phyloP scores from a whole-genome alignment of 2,797 vertebrate genomes.

The Oryzias dopingdopingensis region DNA sequence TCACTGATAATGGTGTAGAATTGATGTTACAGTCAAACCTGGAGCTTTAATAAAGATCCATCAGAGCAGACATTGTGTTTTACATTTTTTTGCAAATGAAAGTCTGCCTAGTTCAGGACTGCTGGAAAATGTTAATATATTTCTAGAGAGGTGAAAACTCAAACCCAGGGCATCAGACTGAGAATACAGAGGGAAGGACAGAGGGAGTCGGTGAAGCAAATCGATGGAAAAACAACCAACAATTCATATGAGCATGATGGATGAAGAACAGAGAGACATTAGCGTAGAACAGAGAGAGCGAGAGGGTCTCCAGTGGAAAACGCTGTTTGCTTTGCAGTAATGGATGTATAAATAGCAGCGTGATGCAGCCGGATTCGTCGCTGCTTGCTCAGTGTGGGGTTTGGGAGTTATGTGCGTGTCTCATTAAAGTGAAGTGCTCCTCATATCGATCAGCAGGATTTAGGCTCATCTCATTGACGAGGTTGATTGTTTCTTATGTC shows the following conservation, averaged over 20 bases:
- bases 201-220: slow-evolving; percentile 14
- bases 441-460: slow-evolving; percentile 51
- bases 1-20: too few species aligned
- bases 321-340: slow-evolving; percentile 55
- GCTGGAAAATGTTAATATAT: not conserved
- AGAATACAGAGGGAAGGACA: slow-evolving; percentile 15
- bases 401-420: slow-evolving; percentile 3
- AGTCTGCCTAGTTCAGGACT: too few species aligned
- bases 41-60: too few species aligned
- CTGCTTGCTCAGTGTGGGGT: slow-evolving; percentile 32
- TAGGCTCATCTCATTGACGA: slow-evolving; percentile 37
- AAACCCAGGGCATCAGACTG: slow-evolving; percentile 32
- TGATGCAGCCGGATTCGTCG: slow-evolving; percentile 39
- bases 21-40: too few species aligned
- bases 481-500: slow-evolving; percentile 30
- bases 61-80: too few species aligned
- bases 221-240: slow-evolving; percentile 26
- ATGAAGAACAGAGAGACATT: slow-evolving; percentile 15
- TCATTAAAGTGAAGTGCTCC: slow-evolving; percentile 57
- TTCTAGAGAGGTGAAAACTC: slow-evolving; percentile 12
- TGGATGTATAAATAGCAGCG: slow-evolving; percentile 65
- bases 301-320: slow-evolving; percentile 28
- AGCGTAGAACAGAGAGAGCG: slow-evolving; percentile 6
- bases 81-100: too few species aligned
- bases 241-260: slow-evolving; percentile 7